Base-by-base conservation (phyloP, 2,113 vertebrate species). In the Lagopus muta region DNA sequence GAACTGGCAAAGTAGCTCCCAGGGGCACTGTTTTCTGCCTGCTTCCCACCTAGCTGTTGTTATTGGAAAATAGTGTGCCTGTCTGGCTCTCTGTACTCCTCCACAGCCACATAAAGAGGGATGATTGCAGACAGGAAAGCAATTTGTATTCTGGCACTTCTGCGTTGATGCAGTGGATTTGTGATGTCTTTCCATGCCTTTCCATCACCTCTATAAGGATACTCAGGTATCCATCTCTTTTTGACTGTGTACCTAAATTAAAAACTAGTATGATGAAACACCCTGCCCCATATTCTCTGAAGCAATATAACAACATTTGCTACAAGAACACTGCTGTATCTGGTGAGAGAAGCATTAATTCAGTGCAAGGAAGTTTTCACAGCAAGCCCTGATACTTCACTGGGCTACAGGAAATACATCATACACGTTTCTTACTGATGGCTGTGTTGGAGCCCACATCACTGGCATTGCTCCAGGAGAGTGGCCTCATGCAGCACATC, bases 401-500 rank as follows among this genome's bases (percentile, higher is more conserved):
- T 42, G 28, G 34, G 7, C 32, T 57, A 34, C 47, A 22, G 73
- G 14, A 89, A 81, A 48, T 15, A 13, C 3, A 62, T 42, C 6
- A n/a, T 58, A 10, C 10, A 60, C 0, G 47, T 84, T 74, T 81
- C 57, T 77, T 27, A 1, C 28, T 73, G 45, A n/a, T 54, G 54
- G 30, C n/a, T 70, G 18, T 54, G 48, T 32, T 13, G 43, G 25
- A 8, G 14, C 16, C 2, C 1, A 13, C 25, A 34, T 18, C 50
- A 28, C 5, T 2, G 5, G 13, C 25, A 57, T 10, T 1, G 0
- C 45, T 47, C 22, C 1, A 0, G 18, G 15, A 21, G 82, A 17
- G 10, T 21, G 52, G 21, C 16, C 21, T 80, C 42, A 48, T 25
- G 5, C 27, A 65, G 47, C 20, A 10, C 8, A 21, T 6, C 36